Evolutionary conservation across 2,888 invertebrate species (phyloP).

Genomic region (Arctia plantaginis): DNA sequence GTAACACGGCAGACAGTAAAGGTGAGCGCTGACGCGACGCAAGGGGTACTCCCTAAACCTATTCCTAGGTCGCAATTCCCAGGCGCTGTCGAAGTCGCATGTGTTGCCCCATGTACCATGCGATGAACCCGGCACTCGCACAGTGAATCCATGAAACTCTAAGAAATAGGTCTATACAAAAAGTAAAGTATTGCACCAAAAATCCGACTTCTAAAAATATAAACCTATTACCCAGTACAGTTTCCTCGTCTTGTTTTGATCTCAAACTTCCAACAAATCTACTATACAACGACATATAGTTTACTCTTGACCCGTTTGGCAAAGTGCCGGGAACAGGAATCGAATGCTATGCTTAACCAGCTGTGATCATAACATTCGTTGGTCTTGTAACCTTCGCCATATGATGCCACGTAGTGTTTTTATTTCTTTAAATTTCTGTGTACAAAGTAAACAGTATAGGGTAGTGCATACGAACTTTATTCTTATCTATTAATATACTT

Average conservation of each 20-base stretch:
- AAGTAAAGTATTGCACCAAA: background rate
- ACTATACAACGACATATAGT: constrained; percentile 11
- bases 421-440: background rate
- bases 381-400: background rate
- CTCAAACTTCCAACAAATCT: background rate
- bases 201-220: background rate
- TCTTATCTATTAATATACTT: too few relatives aligned
- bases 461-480: background rate
- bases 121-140: too few relatives aligned
- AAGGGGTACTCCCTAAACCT: too few relatives aligned
- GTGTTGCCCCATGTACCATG: too few relatives aligned
- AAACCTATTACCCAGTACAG: background rate
- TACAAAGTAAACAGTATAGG: background rate
- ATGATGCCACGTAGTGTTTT: background rate
- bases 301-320: constrained; percentile 52
- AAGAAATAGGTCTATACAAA: too few relatives aligned
- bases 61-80: too few relatives aligned
- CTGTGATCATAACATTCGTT: constrained; percentile 23
- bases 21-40: too few relatives aligned
- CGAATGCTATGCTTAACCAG: constrained; percentile 34
- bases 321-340: constrained; percentile 50
- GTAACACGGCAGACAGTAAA: too few relatives aligned
- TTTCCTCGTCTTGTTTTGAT: constrained; percentile 16
- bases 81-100: too few relatives aligned
- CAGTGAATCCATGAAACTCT: too few relatives aligned